Percentiles rank a stretch among this genome's conserved stretches.
phyloP scores from a whole-genome alignment of 2,113 vertebrate species.

The Xenus cinereus region DNA sequence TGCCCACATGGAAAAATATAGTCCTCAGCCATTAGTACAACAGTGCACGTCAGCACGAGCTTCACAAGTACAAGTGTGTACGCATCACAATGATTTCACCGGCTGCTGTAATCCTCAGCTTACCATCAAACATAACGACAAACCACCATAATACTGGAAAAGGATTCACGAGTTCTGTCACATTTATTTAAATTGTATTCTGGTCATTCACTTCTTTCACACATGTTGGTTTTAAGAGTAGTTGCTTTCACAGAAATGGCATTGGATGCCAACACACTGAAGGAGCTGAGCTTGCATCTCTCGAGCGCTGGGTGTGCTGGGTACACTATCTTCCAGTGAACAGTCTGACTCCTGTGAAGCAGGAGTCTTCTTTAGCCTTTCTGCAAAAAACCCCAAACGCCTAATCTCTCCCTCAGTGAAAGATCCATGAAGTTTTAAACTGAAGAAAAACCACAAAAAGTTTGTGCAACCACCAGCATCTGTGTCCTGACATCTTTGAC shows the following conservation, averaged over 20 bases:
- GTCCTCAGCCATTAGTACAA: background rate
- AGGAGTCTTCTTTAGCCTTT: background rate
- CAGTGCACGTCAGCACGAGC: background rate
- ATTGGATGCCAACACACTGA: background rate
- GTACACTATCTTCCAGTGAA: background rate
- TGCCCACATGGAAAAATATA: background rate
- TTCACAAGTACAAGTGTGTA: background rate
- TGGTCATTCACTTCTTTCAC: background rate
- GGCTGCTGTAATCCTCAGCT: background rate
- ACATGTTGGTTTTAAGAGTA: background rate
- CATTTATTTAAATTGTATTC: background rate
- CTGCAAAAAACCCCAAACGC: no score
- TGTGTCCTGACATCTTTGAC: background rate
- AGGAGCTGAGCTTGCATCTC: background rate
- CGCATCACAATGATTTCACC: background rate
- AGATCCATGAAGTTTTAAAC: background rate
- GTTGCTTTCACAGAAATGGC: background rate
- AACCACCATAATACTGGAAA: background rate
- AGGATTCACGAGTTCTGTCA: background rate
- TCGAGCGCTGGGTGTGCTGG: accelerated
- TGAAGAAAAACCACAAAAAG: background rate
- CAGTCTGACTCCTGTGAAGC: background rate
- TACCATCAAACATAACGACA: background rate
- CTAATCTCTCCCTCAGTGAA: background rate
- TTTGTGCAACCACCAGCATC: background rate